These are phyloP conservation scores for Heliconius cydno DNA, from an alignment of 2,888 invertebrate species.

Conservation along the genomic window DNA sequence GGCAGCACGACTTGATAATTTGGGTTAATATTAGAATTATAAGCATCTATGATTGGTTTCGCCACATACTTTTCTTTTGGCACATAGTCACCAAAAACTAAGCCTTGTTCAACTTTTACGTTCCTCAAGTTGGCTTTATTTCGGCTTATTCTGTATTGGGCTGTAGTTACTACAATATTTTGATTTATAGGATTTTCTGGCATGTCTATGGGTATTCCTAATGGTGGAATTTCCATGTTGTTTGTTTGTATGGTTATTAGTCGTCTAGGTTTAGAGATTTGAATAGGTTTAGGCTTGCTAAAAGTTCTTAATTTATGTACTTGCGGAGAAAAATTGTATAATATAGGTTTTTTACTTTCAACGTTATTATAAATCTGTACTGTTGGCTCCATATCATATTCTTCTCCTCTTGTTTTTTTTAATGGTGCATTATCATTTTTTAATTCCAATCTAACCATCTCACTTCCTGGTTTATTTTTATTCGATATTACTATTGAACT, in stretches of 20 bases:
- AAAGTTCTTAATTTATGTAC: constrained; percentile 44
- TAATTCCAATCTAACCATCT: neutral
- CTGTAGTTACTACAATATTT: constrained; percentile 63
- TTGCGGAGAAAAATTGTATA: constrained; percentile 41
- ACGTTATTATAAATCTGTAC: constrained; percentile 5
- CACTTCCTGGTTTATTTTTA: neutral
- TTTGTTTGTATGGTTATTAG: constrained; percentile 71
- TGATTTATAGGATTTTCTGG: constrained; percentile 60
- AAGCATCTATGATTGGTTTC: constrained; percentile 25
- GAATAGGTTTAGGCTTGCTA: neutral
- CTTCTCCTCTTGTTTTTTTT: constrained; percentile 19
- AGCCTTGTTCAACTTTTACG: constrained; percentile 4
- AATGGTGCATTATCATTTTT: constrained; percentile 32
- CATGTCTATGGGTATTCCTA: constrained; percentile 61
- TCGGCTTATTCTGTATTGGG: constrained; percentile 36
- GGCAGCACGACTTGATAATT: constrained; percentile 36
- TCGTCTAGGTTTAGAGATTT: constrained; percentile 14
- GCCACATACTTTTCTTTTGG: constrained; percentile 25
- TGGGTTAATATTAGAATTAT: constrained; percentile 31
- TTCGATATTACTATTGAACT: constrained; percentile 38
- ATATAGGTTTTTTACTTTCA: constrained; percentile 13
- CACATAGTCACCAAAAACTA: constrained; percentile 8
- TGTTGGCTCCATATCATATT: neutral
- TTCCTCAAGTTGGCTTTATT: neutral
- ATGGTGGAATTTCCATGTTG: constrained; percentile 64